Percentiles rank a stretch among this genome's conserved stretches.
These are phyloP conservation scores for Gymnocephalus cernua DNA, from an alignment of 2,113 vertebrate species.

Conservation along the genomic window DNA sequence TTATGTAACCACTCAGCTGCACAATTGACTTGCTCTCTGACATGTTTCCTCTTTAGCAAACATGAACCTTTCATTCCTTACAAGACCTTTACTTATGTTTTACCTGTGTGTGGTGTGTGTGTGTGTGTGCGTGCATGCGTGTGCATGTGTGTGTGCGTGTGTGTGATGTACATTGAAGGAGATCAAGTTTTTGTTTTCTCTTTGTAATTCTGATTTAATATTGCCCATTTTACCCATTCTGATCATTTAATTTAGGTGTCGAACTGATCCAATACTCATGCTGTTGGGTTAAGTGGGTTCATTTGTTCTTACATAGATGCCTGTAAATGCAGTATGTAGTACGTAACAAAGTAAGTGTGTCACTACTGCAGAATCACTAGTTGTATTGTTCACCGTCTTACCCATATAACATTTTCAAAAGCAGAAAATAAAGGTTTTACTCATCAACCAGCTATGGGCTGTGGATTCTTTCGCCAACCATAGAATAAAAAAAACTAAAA, in stretches of 20 bases:
- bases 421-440: constrained; percentile 28
- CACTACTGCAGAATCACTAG: constrained; percentile 6
- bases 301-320: not conserved
- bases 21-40: constrained; percentile 64
- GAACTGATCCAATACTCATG: not conserved
- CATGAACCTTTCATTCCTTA: constrained; percentile 55
- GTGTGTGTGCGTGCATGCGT: not conserved
- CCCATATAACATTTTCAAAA: constrained; percentile 5
- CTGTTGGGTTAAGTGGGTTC: not conserved
- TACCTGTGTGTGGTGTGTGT: constrained; percentile 7
- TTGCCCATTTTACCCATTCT: not conserved
- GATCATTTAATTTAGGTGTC: not conserved
- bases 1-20: constrained; percentile 72
- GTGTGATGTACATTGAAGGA: not conserved
- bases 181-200: not conserved
- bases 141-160: not conserved
- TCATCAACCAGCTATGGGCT: constrained; percentile 22
- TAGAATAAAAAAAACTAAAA: constrained; percentile 22
- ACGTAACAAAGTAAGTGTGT: not conserved
- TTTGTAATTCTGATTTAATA: not conserved
- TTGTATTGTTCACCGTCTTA: constrained; percentile 1
- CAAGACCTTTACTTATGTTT: constrained; percentile 49
- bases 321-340: not conserved
- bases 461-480: constrained; percentile 21
- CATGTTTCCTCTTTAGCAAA: constrained; percentile 66